A percentile compares a stretch with the other conserved stretches of the same genome.
Conservation (phyloP, 2,113 vertebrate genomes). For the Engystomops pustulosus region DNA sequence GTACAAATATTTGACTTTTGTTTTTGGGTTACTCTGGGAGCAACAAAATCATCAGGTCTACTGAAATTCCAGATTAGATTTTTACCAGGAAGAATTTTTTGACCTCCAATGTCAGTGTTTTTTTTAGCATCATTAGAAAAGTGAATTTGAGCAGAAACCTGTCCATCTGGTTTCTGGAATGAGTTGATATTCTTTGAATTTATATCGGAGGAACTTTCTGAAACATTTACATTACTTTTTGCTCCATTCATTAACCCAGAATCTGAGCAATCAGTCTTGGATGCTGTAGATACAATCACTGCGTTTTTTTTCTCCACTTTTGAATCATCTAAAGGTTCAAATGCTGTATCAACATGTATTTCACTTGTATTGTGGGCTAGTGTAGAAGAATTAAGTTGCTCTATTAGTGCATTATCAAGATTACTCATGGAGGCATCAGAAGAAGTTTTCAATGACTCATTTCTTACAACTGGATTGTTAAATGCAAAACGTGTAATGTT, state of each 20-base stretch:
- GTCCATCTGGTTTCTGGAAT: slow-evolving; percentile 16
- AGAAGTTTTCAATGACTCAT: not conserved
- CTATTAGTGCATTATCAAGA: not conserved
- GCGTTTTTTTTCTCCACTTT: not conserved
- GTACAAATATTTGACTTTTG: too few species aligned
- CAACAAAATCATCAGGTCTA: slow-evolving; percentile 52
- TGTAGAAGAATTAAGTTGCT: not conserved
- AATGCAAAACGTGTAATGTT: not conserved
- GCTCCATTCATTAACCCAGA: not conserved
- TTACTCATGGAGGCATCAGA: not conserved
- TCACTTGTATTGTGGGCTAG: too few species aligned
- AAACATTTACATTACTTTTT: not conserved
- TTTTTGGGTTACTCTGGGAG: slow-evolving; percentile 58
- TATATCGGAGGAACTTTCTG: not conserved
- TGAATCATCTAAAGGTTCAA: not conserved
- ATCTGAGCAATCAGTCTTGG: too few species aligned
- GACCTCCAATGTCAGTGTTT: not conserved
- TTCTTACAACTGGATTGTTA: not conserved
- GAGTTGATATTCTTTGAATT: not conserved
- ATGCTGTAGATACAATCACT: too few species aligned
- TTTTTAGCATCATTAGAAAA: not conserved
- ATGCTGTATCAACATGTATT: not conserved
- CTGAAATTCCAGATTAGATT: slow-evolving; percentile 64
- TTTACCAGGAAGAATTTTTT: slow-evolving; percentile 48
- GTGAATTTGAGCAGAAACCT: not conserved